Evolutionary conservation across 2,888 invertebrate genomes (phyloP), one percentile per base, ranked within the genome.

Genomic region (Erebia ligea): DNA sequence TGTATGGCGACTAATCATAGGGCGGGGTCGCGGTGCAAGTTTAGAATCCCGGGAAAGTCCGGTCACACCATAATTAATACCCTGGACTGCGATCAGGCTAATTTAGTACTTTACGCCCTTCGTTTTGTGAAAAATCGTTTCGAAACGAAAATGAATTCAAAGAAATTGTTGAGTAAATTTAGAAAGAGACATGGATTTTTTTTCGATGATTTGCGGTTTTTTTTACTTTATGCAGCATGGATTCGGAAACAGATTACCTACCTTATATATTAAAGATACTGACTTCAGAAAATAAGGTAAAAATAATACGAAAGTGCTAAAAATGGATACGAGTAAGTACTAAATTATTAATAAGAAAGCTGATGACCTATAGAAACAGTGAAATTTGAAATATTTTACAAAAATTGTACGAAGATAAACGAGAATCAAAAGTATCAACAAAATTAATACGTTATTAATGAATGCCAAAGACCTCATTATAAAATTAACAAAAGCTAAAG

Each of bases 1-100:
- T 76, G 73, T 72, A 73, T 74, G 73, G 71, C 61, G 75, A 74
- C 75, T 79, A 78, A 80, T 80, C 80, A 80, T 76, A 79, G 79
- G 76, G 79, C 79, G 78, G 77, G 71, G 74, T 56, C 56, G 42
- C 69, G 72, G 75, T 75, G 76, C 75, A 66, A 63, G 52, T 69
- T 73, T 72, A 68, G 66, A 70, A 76, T 76, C 72, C 74, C 74
- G 74, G 73, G 76, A 76, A 75, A 75, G 73, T 67, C 42, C 68
- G 73, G 73, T 73, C 75, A 71, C 69, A 63, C 69, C 50, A 67
- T 74, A 74, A 74, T 74, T 72, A 74, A 67, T 70, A 68, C 57
- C 72, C 70, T 58, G 67, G 68, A 69, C 72, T 72, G 68, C 62
- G 62, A 54, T 66, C 72, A 66, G 66, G 70, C 72, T 64, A 70